These are phyloP conservation scores for Melanotaenia maccullochi DNA, from an alignment of 2,797 vertebrate species.

Conservation along the genomic window DNA sequence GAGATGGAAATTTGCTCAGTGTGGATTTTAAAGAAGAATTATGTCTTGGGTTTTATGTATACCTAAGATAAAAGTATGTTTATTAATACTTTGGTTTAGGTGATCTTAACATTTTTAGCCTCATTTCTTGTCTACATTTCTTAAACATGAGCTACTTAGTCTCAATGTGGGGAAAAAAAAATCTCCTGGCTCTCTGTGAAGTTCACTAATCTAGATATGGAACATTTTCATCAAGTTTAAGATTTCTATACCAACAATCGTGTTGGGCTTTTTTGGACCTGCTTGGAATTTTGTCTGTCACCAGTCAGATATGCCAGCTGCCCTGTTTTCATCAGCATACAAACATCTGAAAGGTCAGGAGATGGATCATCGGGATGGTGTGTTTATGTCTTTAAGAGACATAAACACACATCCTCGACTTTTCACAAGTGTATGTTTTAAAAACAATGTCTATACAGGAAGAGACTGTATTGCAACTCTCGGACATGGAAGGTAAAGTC, in stretches of 20 bases:
- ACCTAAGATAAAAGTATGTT: not conserved
- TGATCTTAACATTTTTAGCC: slow-evolving; percentile 12
- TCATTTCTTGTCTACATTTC: slow-evolving; percentile 11
- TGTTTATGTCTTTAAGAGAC: slow-evolving; percentile 11
- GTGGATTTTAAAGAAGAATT: slow-evolving; percentile 28
- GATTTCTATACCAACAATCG: slow-evolving; percentile 49
- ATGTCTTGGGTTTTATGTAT: not conserved
- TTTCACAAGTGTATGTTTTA: slow-evolving; percentile 12
- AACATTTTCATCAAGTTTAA: slow-evolving; percentile 45
- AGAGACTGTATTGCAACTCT: too few relatives aligned
- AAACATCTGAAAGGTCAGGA: slow-evolving; percentile 12
- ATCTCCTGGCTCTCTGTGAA: not conserved
- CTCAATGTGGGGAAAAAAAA: not conserved
- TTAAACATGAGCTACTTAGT: slow-evolving; percentile 29
- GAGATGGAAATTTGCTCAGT: slow-evolving; percentile 19
- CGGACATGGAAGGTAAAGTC: slow-evolving; percentile 37
- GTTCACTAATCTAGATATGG: slow-evolving; percentile 39
- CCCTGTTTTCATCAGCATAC: slow-evolving; percentile 18
- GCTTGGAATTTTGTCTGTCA: slow-evolving; percentile 27
- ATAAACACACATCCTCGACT: slow-evolving; percentile 8
- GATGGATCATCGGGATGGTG: slow-evolving; percentile 27
- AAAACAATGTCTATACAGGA: too few relatives aligned
- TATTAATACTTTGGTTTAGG: not conserved
- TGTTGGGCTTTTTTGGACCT: slow-evolving; percentile 34
- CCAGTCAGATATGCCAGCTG: slow-evolving; percentile 55